Evolutionary conservation across 2,888 invertebrate genomes (phyloP), one percentile per base, ranked within the genome.

Genomic region (Aporophyla nigra): DNA sequence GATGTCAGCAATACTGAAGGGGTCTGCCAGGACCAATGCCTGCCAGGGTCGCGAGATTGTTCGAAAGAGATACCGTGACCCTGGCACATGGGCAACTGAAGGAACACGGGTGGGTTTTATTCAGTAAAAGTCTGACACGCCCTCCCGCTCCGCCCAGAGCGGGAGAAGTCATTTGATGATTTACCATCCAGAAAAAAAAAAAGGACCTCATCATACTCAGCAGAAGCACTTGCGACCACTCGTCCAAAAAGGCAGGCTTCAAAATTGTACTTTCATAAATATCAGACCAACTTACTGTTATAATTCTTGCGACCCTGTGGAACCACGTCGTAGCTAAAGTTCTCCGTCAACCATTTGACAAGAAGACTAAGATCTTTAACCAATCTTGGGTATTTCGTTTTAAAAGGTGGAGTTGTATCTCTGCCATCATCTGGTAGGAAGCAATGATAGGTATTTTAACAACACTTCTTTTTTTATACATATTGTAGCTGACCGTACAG

Each of bases 321-420:
- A 14, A 10, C 49, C 12, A 83, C 1, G n/a, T 83, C 53, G 24
- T 83, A 72, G 3, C 71, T 51, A 53, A 76, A 75, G 43, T 69
- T 53, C 0, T 83, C 68, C 3, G 71, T 1, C 43, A 83, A 59
- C 83, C 83, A 83, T 0, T 54, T 43, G 16, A 76, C 51, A 12
- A 83, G 40, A 6, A 19, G 0, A 0, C 43, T 56, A 19, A 80
- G 0, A 5, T 83, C 74, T 12, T n/a, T 58, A 7, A 40, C 51
- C 33, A 76, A n/a, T 33, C 2, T 16, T 5, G 49, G 27, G 40
- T 21, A 1, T 24, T 59, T 40, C 7, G 10, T 5, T 16, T 40
- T 40, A 49, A 6, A 9, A 9, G 40, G 12, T 14, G 19, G 46
- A 1, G 6, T 9, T 21, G 24, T n/a, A 24, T 27, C n/a, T 14